These are phyloP conservation scores for Junco hyemalis DNA, from an alignment of 2,113 vertebrate species.

Conservation along the genomic window DNA sequence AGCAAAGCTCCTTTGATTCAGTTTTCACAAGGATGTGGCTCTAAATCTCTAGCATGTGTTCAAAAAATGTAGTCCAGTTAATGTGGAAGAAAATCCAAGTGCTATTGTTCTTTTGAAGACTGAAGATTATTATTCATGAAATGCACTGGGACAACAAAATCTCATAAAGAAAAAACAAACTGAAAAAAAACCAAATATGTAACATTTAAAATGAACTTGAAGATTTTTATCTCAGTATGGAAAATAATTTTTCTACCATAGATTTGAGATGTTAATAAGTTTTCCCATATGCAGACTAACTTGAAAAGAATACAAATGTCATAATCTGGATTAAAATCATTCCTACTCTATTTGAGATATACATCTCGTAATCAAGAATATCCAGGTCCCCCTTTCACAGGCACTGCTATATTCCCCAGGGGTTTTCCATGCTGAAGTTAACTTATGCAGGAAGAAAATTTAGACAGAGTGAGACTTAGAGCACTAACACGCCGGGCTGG, in stretches of 20 bases:
- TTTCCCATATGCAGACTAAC: conserved; percentile 32
- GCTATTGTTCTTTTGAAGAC: conserved; percentile 22
- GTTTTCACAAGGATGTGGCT: conserved; percentile 49
- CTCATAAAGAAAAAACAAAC: conserved; percentile 62
- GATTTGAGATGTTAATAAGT: conserved; percentile 48
- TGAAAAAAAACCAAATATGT: conserved; percentile 37
- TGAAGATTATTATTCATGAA: conserved; percentile 34
- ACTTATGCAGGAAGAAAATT: conserved; percentile 25
- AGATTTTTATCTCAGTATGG: conserved; percentile 50
- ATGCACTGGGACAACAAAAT: conserved; percentile 10
- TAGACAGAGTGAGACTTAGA: background rate
- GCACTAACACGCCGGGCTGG: background rate
- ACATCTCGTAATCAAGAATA: conserved; percentile 44
- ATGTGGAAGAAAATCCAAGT: conserved; percentile 40
- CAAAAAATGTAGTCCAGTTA: conserved; percentile 41
- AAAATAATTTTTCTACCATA: conserved; percentile 48
- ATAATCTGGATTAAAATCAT: conserved; percentile 65
- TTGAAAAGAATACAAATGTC: conserved; percentile 71
- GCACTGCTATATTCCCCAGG: conserved; percentile 40
- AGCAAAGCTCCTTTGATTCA: conserved; percentile 56
- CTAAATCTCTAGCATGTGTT: conserved; percentile 37
- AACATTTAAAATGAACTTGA: conserved; percentile 68
- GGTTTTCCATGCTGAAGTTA: background rate
- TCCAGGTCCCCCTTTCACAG: conserved; percentile 40
- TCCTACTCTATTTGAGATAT: conserved; percentile 55